Base-by-base conservation (phyloP, 2,113 vertebrate genomes). In the Piaya cayana region DNA sequence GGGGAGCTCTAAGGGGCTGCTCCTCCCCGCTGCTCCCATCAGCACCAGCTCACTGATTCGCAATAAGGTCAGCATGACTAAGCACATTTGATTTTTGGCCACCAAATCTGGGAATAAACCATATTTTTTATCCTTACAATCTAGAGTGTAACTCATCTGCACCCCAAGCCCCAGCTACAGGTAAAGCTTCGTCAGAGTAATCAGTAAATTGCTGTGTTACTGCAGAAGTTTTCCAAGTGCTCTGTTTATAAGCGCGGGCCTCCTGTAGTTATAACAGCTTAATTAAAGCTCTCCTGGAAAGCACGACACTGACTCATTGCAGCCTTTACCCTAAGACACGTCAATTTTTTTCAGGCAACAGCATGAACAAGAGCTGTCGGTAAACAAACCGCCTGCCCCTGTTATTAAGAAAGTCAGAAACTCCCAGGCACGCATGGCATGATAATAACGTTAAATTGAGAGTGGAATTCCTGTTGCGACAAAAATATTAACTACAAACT, bases 281-380 rank as follows among this genome's bases (percentile, higher is more conserved):
- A 75, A 89, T 84, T 85, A 92, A 82, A 84, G 45, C 65, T 85
- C 49, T 81, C 77, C 83, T 87, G 45, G 64, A 83, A 87, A 58
- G 50, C 45, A 79, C 36, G 53, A 34, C 36, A 78, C 34, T 34
- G 56, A 92, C 47, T 92, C 52, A 39, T 47, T 70, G 74, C 17
- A 52, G 75, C 18, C 65, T 78, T 43, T 18, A 77, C 84, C 23
- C 52, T 21, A 86, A 49, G 1, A 20, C 16, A 20, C 1, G 14
- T n/a, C 17, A 30, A 8, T 65, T 49, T 62, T n/a, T 39, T 72
- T 62, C 47, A 86, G 64, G 64, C 55, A 90, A 75, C 56, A 68
- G 34, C 34, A 70, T 9, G 22, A 90, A 47, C 12, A 39, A 27
- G 17, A 70, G 37, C 56, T 30, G 26, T 49, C 59, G 30, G 11